Evolutionary conservation across 2,888 invertebrate species (phyloP).

Genomic region (Brenthis hecate): DNA sequence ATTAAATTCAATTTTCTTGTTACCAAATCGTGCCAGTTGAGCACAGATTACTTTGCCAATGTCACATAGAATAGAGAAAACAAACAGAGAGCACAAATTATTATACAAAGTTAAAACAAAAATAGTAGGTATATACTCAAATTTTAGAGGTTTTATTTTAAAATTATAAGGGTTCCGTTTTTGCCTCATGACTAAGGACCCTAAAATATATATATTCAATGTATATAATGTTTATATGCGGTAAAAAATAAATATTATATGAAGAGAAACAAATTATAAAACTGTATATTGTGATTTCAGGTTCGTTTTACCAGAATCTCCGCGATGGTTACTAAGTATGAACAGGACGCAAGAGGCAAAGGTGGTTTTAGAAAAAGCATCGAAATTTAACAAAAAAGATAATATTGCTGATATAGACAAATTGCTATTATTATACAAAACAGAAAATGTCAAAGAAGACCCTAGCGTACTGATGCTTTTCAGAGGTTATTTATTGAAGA

Average conservation of each 20-base stretch:
- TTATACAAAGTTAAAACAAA: too few species aligned
- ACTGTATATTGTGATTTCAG: slow-evolving; percentile 63
- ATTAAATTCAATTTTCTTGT: too few species aligned
- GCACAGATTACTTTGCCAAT: too few species aligned
- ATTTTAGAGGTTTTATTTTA: too few species aligned
- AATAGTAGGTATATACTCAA: too few species aligned
- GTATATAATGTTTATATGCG: too few species aligned
- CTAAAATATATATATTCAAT: too few species aligned
- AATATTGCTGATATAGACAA: slow-evolving; percentile 87
- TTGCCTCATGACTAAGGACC: too few species aligned
- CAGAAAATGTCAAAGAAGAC: slow-evolving; percentile 68
- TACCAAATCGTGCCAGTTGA: too few species aligned
- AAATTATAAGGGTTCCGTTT: too few species aligned
- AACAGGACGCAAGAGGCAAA: slow-evolving; percentile 87
- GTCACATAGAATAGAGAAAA: too few species aligned
- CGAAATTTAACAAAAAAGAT: slow-evolving; percentile 84
- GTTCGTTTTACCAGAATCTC: slow-evolving; percentile 91
- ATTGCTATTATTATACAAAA: slow-evolving; percentile 80
- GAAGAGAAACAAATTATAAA: not conserved
- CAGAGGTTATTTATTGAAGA: slow-evolving; percentile 84
- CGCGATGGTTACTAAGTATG: slow-evolving; percentile 88
- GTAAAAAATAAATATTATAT: not conserved
- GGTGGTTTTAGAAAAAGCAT: slow-evolving; percentile 84
- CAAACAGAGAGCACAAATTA: too few species aligned
- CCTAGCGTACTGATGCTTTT: slow-evolving; percentile 85